Evolutionary conservation across 2,797 vertebrate genomes (phyloP).

Genomic region (Liasis olivaceus): DNA sequence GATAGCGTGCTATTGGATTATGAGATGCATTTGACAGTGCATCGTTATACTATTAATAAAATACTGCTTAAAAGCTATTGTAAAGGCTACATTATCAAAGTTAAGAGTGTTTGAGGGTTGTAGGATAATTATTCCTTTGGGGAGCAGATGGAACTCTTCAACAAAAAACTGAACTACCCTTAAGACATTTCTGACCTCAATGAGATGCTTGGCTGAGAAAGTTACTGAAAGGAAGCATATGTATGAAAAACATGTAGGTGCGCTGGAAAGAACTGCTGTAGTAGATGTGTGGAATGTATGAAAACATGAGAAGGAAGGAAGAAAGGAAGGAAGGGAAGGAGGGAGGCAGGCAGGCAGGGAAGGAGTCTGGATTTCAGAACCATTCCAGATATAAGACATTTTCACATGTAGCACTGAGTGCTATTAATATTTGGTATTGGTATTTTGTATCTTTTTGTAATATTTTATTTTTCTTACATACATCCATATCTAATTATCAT

Average conservation of each 20-base stretch:
- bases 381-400: neutral
- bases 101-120: slow-evolving; percentile 36
- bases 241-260: slow-evolving; percentile 1
- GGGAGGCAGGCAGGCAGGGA: slow-evolving; percentile 26
- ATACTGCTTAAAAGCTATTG: slow-evolving; percentile 20
- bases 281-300: neutral
- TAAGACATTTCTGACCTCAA: slow-evolving; percentile 49
- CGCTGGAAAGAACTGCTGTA: neutral
- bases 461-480: neutral
- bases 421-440: neutral
- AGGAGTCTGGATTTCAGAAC: slow-evolving; percentile 34
- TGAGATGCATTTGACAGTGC: neutral
- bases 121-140: slow-evolving; percentile 36
- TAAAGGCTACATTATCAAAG: slow-evolving; percentile 25
- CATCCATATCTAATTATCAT: neutral
- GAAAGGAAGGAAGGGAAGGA: neutral
- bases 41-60: slow-evolving; percentile 37
- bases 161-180: slow-evolving; percentile 46
- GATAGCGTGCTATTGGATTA: neutral
- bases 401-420: slow-evolving; percentile 21
- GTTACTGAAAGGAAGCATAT: slow-evolving; percentile 63
- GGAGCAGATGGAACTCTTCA: slow-evolving; percentile 53
- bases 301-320: neutral
- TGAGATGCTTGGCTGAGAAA: slow-evolving; percentile 52
- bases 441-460: slow-evolving; percentile 28